A percentile compares a stretch with the other conserved stretches of the same genome.
These are phyloP conservation scores for Fulmarus glacialis DNA, from an alignment of 2,113 vertebrate genomes.

Conservation along the genomic window DNA sequence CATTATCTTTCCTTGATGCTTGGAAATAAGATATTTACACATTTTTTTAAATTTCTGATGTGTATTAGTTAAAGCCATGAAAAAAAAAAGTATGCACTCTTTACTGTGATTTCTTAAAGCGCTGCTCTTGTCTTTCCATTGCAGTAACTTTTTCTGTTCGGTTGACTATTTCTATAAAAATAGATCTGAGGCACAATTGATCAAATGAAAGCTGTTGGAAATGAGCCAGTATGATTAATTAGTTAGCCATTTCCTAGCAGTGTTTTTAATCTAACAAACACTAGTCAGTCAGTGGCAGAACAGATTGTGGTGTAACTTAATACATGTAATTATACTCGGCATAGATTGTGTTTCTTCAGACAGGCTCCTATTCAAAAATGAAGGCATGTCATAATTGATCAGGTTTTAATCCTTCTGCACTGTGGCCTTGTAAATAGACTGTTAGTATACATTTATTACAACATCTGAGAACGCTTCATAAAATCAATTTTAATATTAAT, in stretches of 20 bases:
- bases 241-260: background rate
- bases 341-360: background rate
- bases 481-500: conserved; percentile 42
- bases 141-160: background rate
- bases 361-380: background rate
- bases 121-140: background rate
- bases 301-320: background rate
- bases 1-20: background rate
- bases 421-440: background rate
- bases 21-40: background rate
- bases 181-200: background rate
- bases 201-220: background rate
- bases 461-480: background rate
- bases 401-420: conserved; percentile 17
- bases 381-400: background rate
- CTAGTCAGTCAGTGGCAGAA: background rate
- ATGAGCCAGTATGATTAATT: background rate
- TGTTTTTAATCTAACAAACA: background rate
- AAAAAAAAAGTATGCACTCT: background rate
- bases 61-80: accelerated
- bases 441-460: conserved; percentile 19
- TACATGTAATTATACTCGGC: background rate
- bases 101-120: background rate
- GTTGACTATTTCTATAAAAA: background rate
- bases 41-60: background rate